phyloP scores from a whole-genome alignment of 2,797 vertebrate genomes.

The Pachyuromys duprasi region DNA sequence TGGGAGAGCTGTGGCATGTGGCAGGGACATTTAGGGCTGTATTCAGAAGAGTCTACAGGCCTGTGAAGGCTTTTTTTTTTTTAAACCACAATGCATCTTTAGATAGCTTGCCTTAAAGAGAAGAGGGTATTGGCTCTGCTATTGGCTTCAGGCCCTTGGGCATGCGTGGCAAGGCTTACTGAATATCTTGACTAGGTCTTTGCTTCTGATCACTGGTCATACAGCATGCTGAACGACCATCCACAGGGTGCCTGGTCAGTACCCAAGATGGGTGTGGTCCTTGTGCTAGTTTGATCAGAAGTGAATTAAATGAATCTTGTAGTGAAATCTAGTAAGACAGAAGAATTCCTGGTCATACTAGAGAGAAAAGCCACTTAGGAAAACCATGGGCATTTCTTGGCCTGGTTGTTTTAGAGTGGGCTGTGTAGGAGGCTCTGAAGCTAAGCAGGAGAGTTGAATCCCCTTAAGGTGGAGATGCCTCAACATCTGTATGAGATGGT shows the following conservation, averaged over 20 bases:
- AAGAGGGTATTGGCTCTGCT: neutral
- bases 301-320: slow-evolving; percentile 13
- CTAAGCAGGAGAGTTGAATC: neutral
- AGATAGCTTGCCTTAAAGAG: neutral
- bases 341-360: slow-evolving; percentile 19
- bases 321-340: neutral
- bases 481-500: neutral
- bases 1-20: neutral
- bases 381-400: neutral
- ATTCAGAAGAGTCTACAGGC: neutral
- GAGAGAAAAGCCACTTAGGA: slow-evolving; percentile 1
- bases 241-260: neutral
- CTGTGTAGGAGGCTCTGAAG: neutral
- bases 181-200: neutral
- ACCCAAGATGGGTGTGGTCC: neutral
- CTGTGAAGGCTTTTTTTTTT: neutral
- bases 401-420: neutral
- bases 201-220: neutral
- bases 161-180: neutral
- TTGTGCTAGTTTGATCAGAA: neutral
- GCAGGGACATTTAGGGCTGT: neutral
- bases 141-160: neutral
- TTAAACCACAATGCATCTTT: neutral
- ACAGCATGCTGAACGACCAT: no score
- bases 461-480: neutral